These are phyloP conservation scores for Saguinus midas DNA, from an alignment of 2,113 vertebrate species.

Conservation along the genomic window DNA sequence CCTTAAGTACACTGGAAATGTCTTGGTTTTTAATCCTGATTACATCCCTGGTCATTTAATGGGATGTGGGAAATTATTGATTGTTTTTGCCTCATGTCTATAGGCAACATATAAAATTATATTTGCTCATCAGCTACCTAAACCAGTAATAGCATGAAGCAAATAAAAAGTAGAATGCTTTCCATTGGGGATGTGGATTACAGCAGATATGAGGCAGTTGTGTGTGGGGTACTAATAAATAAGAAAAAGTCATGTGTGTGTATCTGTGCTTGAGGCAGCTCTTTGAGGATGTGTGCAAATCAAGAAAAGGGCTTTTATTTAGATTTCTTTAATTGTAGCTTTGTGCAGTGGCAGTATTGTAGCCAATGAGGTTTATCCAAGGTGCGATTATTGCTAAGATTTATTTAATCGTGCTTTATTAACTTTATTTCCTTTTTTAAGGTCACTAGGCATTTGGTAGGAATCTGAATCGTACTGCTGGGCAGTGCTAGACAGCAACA, in stretches of 20 bases:
- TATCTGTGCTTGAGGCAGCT: background rate
- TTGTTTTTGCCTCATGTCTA: background rate
- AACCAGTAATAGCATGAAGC: background rate
- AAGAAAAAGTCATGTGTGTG: background rate
- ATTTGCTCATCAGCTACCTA: background rate
- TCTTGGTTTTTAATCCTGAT: background rate
- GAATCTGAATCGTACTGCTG: background rate
- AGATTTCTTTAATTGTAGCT: background rate
- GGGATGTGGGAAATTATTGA: background rate
- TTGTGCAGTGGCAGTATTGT: no score
- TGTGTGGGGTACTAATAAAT: background rate
- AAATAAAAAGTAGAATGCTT: background rate
- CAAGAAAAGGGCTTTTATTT: background rate
- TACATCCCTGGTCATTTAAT: background rate
- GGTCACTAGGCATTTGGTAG: background rate
- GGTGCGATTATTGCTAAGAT: background rate
- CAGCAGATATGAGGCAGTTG: accelerated
- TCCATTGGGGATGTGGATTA: background rate
- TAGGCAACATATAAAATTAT: background rate
- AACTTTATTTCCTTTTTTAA: background rate
- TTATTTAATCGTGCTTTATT: background rate
- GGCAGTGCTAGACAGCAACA: background rate
- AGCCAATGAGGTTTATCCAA: no score
- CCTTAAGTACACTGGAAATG: background rate
- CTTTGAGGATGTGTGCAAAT: background rate